A percentile compares a stretch with the other conserved stretches of the same genome.
Conservation (phyloP, 64 coral and sea anemone species). For the Montipora capricornis region DNA sequence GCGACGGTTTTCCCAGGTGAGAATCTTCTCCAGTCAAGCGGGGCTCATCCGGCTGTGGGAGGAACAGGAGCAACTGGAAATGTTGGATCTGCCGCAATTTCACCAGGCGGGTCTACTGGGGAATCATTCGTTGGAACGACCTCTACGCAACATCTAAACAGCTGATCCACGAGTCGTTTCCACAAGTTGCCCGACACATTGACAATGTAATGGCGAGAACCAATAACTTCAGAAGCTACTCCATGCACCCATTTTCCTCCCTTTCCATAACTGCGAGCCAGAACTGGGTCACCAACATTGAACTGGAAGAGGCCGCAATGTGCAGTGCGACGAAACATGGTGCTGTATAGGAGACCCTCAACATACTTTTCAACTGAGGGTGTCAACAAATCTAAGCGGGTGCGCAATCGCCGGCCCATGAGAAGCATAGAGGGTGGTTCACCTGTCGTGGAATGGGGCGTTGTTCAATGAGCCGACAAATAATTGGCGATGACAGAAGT, state of each 20-base stretch:
- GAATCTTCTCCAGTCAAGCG: too few species aligned
- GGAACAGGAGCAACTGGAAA: too few species aligned
- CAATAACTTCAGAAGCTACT: conserved; percentile 38
- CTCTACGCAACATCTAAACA: neutral
- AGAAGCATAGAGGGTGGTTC: conserved; percentile 16
- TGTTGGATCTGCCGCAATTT: too few species aligned
- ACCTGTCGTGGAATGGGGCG: conserved; percentile 48
- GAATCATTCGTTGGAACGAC: too few species aligned
- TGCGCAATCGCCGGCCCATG: neutral
- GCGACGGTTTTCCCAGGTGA: too few species aligned
- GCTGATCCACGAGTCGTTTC: neutral
- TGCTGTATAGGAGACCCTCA: conserved; percentile 41
- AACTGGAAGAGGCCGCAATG: conserved; percentile 37
- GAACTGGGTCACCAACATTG: conserved; percentile 29
- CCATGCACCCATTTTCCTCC: conserved; percentile 8
- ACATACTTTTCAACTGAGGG: neutral
- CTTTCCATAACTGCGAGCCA: too few species aligned
- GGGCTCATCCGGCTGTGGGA: too few species aligned
- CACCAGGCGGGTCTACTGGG: too few species aligned
- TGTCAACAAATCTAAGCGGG: too few species aligned
- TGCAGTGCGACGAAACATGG: conserved; percentile 35
- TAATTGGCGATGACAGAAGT: neutral
- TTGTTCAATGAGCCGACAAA: conserved; percentile 17
- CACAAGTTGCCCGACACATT: neutral
- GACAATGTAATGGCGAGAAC: neutral